Evolutionary conservation across 2,888 invertebrate species (phyloP).

Genomic region (Operophtera brumata): DNA sequence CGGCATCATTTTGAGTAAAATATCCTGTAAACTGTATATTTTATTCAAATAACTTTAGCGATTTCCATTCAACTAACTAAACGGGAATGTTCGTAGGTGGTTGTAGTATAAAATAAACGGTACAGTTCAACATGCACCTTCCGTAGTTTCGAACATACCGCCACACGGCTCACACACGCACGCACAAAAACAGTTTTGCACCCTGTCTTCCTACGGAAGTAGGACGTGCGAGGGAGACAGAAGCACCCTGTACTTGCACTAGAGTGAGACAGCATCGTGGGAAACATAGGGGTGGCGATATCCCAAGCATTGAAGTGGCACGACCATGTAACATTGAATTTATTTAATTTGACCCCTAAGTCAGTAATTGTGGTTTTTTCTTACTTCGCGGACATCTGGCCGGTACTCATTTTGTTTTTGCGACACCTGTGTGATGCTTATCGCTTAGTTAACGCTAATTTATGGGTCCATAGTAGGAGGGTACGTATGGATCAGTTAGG

Average conservation of each 20-base stretch:
- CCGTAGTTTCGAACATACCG: conserved; percentile 40
- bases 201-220: conserved; percentile 76
- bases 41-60: too few relatives aligned
- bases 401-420: conserved; percentile 33
- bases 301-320: conserved; percentile 74
- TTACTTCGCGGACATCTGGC: conserved; percentile 40
- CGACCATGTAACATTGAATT: conserved; percentile 50
- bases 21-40: too few relatives aligned
- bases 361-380: conserved; percentile 29
- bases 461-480: conserved; percentile 38
- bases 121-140: conserved; percentile 32
- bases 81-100: too few relatives aligned
- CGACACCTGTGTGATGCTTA: conserved; percentile 59
- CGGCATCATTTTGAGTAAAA: too few relatives aligned
- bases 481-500: conserved; percentile 27
- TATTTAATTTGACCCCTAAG: conserved; percentile 42
- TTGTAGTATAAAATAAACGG: conserved; percentile 1
- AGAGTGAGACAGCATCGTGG: conserved; percentile 65
- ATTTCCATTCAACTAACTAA: too few relatives aligned
- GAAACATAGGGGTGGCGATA: conserved; percentile 76
- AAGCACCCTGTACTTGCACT: conserved; percentile 26
- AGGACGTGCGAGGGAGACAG: conserved; percentile 43
- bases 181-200: conserved; percentile 72
- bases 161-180: conserved; percentile 71
- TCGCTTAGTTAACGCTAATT: conserved; percentile 44